Percentiles rank a stretch among this genome's conserved stretches.
phyloP scores from a whole-genome alignment of 2,797 vertebrate genomes.

The Mormyrus proboscirostris region DNA sequence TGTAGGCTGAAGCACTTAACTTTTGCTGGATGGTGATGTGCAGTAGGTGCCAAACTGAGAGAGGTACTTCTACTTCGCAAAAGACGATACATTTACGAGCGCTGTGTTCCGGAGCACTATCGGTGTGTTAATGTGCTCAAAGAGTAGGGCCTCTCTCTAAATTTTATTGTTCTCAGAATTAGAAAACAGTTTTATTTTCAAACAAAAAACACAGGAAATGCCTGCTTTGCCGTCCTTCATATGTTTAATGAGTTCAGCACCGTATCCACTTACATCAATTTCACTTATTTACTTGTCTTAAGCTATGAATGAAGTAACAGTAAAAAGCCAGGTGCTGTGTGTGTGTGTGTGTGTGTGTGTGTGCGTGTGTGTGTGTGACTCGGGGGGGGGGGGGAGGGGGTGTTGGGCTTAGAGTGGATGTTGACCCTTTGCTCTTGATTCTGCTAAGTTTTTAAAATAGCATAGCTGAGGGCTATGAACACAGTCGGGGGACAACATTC shows the following conservation, averaged over 20 bases:
- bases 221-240: neutral
- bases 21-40: neutral
- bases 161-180: neutral
- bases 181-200: neutral
- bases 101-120: neutral
- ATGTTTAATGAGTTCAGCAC: neutral
- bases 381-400: neutral
- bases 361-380: neutral
- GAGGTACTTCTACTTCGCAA: neutral
- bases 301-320: neutral
- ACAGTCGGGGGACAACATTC: neutral
- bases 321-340: neutral
- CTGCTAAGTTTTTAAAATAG: neutral
- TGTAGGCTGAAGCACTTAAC: neutral
- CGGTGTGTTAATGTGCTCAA: neutral
- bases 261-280: neutral
- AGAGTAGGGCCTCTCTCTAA: neutral
- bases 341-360: neutral
- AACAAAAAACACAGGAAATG: neutral
- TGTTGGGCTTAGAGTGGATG: neutral
- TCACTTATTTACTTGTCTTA: neutral
- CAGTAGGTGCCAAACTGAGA: neutral
- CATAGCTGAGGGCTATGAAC: neutral
- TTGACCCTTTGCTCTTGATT: neutral
- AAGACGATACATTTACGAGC: neutral